Conservation (phyloP, 2,113 vertebrate genomes). For the Cavia porcellus region DNA sequence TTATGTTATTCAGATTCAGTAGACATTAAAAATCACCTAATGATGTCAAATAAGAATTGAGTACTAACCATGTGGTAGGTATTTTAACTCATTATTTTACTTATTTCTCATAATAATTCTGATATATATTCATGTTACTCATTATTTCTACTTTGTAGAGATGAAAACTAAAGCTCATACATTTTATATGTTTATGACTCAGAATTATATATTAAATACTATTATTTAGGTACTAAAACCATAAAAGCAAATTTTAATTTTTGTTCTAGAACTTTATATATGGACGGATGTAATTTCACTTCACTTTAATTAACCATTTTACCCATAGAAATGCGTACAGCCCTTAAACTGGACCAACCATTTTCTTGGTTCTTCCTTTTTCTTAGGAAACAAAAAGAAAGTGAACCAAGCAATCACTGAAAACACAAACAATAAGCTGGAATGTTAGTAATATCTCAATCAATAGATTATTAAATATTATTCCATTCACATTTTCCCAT, state of each 20-base stretch:
- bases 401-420: background rate
- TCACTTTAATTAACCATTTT: constrained; percentile 26
- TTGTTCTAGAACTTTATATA: background rate
- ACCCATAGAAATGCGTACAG: constrained; percentile 16
- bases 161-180: constrained; percentile 40
- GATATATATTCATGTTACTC: background rate
- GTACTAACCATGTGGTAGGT: background rate
- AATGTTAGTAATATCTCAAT: constrained; percentile 31
- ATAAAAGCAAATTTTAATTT: constrained; percentile 7
- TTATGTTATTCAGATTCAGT: background rate
- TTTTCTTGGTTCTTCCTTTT: constrained; percentile 43
- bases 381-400: constrained; percentile 22
- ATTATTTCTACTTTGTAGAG: background rate
- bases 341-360: background rate
- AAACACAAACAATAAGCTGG: background rate
- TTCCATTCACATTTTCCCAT: background rate
- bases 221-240: background rate
- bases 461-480: background rate
- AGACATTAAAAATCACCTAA: background rate
- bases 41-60: constrained; percentile 14
- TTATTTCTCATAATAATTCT: background rate
- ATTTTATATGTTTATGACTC: background rate
- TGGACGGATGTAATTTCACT: background rate
- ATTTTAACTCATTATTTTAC: constrained; percentile 27
- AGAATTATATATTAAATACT: background rate